Conservation (phyloP, 2,797 vertebrate species). For the Halcyon chelicuti region DNA sequence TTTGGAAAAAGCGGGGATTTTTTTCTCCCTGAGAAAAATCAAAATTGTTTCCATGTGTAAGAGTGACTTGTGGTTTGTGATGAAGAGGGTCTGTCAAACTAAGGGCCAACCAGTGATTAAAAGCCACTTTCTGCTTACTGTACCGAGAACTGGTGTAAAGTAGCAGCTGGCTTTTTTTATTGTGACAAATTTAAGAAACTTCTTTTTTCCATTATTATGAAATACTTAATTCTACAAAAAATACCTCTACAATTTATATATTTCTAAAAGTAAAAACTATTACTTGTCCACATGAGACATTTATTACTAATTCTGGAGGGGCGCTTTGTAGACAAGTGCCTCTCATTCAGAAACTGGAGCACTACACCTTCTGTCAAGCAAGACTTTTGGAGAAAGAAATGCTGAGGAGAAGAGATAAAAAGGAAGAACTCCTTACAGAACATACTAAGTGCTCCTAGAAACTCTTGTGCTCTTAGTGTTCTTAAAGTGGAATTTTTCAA, state of each 20-base stretch:
- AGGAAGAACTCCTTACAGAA: not conserved
- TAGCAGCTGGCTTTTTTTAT: not conserved
- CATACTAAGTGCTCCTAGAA: not conserved
- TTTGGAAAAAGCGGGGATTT: not conserved
- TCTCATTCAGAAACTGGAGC: not conserved
- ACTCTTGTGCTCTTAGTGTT: not conserved
- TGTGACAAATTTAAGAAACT: not conserved
- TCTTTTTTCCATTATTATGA: not conserved
- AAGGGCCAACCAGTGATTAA: slow-evolving; percentile 33
- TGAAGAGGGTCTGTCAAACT: slow-evolving; percentile 13
- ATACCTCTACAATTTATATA: not conserved
- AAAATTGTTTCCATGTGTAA: slow-evolving; percentile 22
- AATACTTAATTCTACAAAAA: not conserved
- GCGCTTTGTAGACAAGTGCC: not conserved
- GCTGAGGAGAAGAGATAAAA: not conserved
- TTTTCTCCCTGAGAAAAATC: not conserved
- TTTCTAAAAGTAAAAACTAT: slow-evolving; percentile 8
- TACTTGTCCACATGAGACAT: not conserved
- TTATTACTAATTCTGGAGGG: not conserved
- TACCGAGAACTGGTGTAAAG: not conserved
- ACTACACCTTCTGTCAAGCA: not conserved
- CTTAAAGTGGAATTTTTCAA: not conserved
- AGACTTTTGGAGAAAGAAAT: not conserved
- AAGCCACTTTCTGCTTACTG: not conserved
- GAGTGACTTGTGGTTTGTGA: slow-evolving; percentile 8